phyloP scores from a whole-genome alignment of 2,113 vertebrate genomes.

The Callithrix jacchus region DNA sequence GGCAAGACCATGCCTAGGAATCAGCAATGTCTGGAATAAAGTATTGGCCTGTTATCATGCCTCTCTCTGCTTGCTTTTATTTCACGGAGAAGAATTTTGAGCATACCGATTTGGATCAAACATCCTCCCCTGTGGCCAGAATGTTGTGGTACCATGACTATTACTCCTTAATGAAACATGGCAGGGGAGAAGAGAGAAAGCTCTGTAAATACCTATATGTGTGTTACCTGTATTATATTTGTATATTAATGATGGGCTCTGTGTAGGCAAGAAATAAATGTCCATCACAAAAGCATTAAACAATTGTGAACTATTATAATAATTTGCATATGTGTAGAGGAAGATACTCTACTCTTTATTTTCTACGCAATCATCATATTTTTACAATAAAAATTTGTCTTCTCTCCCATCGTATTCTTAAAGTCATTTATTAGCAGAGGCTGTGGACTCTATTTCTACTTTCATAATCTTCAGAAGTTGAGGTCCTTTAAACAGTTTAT shows the following conservation, averaged over 20 bases:
- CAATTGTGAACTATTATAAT: neutral
- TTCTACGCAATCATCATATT: neutral
- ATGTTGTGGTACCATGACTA: fast-evolving
- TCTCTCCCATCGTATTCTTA: neutral
- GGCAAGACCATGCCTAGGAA: neutral
- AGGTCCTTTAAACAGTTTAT: neutral
- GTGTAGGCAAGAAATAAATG: neutral
- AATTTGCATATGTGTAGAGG: neutral
- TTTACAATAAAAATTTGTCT: neutral
- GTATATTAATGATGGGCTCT: neutral
- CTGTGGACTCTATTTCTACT: neutral
- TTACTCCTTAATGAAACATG: too few relatives aligned
- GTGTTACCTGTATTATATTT: neutral
- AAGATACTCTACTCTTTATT: neutral
- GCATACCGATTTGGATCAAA: neutral
- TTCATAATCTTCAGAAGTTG: neutral
- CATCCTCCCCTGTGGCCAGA: neutral
- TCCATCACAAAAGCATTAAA: neutral
- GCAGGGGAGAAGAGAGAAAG: neutral
- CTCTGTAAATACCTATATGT: neutral
- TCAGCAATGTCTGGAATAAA: neutral
- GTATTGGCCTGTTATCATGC: neutral
- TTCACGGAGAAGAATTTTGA: neutral
- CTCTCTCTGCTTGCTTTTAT: neutral
- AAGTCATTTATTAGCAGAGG: neutral